phyloP scores from a whole-genome alignment of 2,113 vertebrate species.

The Cynocephalus volans region DNA sequence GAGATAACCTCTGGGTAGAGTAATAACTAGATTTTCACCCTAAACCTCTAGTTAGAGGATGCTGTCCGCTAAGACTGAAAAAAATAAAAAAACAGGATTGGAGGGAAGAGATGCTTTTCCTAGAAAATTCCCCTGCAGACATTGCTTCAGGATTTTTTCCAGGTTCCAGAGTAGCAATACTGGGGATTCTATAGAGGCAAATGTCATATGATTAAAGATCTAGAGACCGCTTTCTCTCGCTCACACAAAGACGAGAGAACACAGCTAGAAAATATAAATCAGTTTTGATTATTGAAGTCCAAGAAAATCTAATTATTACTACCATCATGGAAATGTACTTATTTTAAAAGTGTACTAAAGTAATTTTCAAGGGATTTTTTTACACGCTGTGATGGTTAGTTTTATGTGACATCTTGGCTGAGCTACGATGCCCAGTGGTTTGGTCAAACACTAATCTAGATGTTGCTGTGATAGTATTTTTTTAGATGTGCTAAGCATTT shows the following conservation, averaged over 20 bases:
- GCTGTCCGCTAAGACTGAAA: neutral
- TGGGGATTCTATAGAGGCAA: too few relatives aligned
- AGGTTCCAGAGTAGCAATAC: too few relatives aligned
- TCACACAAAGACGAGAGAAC: neutral
- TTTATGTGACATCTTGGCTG: too few relatives aligned
- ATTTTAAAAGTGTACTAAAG: neutral
- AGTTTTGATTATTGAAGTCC: neutral
- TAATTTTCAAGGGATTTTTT: neutral
- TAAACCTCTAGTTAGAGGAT: neutral
- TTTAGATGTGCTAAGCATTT: fast-evolving
- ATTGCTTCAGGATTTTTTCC: too few relatives aligned
- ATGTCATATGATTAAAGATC: neutral
- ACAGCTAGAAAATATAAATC: neutral
- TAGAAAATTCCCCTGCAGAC: neutral
- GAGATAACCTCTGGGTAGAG: neutral
- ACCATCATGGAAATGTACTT: neutral
- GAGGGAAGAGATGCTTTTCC: neutral
- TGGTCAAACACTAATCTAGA: neutral
- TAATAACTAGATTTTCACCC: neutral
- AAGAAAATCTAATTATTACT: neutral
- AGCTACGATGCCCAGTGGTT: fast-evolving
- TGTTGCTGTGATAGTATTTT: fast-evolving
- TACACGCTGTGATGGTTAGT: neutral
- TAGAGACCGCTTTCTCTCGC: neutral
- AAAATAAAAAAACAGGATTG: too few relatives aligned